Evolutionary conservation across 2,797 vertebrate species (phyloP), one percentile per base, ranked within the genome.

Genomic region (Heteromormyrus szaboi): DNA sequence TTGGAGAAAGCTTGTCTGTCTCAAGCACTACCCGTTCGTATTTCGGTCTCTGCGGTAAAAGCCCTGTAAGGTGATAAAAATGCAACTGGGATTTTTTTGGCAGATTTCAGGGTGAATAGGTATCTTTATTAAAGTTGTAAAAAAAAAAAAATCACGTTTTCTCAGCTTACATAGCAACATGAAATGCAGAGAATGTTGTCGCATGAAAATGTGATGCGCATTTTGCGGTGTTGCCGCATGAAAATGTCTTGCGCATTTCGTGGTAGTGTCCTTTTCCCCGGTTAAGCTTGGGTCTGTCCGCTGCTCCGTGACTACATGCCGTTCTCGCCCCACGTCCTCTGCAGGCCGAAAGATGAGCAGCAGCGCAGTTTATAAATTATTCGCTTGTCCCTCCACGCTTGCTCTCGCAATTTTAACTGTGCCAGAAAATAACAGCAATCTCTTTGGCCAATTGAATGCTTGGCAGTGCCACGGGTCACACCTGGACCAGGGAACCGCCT

Each of bases 1-100:
- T 56, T 56, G 51, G 53, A 86, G 53, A 41, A 56, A 86, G 53
- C 51, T 53, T 86, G 85, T 56, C 85, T 86, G 85, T 85, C 22
- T 14, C 81, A 62, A 14, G 53, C 85, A 3, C 51, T 51, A 17
- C 37, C 53, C 17, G 14, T 29, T 86, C 19, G 14, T 56, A 33
- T 86, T 86, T 54, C 85, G 19, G 12, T 17, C 85, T 86, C 29
- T 54, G 25, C 6, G 53, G 50, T 37, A 53, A 56, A 56, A 59
- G 33, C 48, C 22, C 14, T 48, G 37, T 86, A 56, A 56, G 85
- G 50, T 51, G 48, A 29, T 51, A 51, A 85, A 85, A 50, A 51
- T 85, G 48, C 22, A 12, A 50, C 22, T 85, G 81, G 81, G 81
- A 48, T 85, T 85, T 50, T 83, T 85, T 51, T 85, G 81, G n/a